phyloP scores from a whole-genome alignment of 2,113 vertebrate genomes.

The Oophaga pumilio region DNA sequence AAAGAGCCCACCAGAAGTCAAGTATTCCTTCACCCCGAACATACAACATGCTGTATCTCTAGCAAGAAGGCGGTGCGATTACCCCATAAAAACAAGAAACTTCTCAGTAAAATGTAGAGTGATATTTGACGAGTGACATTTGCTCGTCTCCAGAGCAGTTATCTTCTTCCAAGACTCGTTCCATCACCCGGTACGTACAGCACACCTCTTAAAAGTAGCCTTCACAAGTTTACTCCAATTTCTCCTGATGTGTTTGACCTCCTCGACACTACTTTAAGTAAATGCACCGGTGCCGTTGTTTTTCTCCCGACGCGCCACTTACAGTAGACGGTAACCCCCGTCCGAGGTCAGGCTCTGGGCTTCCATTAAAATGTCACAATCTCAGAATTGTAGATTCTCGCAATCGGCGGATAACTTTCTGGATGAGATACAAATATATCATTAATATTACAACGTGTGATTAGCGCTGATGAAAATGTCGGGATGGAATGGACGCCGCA shows the following conservation, averaged over 20 bases:
- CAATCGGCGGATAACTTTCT: background rate
- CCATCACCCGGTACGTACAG: background rate
- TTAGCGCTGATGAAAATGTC: background rate
- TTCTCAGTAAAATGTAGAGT: no score
- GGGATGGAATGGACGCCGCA: background rate
- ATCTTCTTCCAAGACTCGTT: background rate
- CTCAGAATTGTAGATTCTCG: background rate
- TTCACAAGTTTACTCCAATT: slow-evolving; percentile 12
- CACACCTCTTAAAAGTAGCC: slow-evolving; percentile 6
- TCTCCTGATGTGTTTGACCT: slow-evolving; percentile 14
- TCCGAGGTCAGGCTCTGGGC: background rate
- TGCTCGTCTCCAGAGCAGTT: background rate
- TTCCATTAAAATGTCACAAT: background rate
- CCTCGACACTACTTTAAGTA: slow-evolving; percentile 11
- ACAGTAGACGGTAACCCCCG: background rate
- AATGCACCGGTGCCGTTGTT: background rate
- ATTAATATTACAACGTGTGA: background rate
- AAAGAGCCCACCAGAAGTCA: no score
- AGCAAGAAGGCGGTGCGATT: no score
- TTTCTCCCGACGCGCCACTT: background rate
- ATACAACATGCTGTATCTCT: no score
- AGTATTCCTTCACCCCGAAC: no score
- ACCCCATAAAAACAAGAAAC: no score
- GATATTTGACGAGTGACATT: background rate
- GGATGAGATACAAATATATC: background rate